phyloP scores from a whole-genome alignment of 2,797 vertebrate species.

The Sebastes oblongus region DNA sequence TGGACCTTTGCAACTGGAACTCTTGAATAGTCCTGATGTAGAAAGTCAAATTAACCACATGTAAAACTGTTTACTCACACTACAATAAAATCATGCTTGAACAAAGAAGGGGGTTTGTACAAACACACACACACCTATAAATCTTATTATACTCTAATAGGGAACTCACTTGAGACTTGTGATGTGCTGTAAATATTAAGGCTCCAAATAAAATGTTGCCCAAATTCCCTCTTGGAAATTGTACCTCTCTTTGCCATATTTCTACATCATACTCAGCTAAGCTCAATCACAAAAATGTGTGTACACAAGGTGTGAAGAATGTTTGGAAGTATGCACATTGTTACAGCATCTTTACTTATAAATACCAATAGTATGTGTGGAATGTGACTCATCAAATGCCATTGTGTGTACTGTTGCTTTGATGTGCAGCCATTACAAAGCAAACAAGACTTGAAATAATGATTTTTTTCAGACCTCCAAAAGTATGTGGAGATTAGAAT shows the following conservation, averaged over 20 bases:
- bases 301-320: not conserved
- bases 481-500: not conserved
- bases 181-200: conserved; percentile 5
- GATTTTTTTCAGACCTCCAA: not conserved
- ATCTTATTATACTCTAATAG: not conserved
- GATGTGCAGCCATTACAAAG: not conserved
- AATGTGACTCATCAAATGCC: conserved; percentile 20
- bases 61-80: not conserved
- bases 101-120: not conserved
- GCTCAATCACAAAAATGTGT: not conserved
- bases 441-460: not conserved
- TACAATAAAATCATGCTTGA: not conserved
- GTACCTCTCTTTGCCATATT: not conserved
- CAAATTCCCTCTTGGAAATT: not conserved
- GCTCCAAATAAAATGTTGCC: not conserved
- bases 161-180: not conserved
- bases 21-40: not conserved
- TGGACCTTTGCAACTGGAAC: not conserved
- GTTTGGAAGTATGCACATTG: conserved; percentile 5
- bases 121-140: too few relatives aligned
- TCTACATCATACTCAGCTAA: not conserved
- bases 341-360: not conserved
- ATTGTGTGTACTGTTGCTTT: not conserved
- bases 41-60: not conserved
- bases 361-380: conserved; percentile 2